phyloP scores from a whole-genome alignment of 2,888 invertebrate genomes.

The Sympetrum striolatum region DNA sequence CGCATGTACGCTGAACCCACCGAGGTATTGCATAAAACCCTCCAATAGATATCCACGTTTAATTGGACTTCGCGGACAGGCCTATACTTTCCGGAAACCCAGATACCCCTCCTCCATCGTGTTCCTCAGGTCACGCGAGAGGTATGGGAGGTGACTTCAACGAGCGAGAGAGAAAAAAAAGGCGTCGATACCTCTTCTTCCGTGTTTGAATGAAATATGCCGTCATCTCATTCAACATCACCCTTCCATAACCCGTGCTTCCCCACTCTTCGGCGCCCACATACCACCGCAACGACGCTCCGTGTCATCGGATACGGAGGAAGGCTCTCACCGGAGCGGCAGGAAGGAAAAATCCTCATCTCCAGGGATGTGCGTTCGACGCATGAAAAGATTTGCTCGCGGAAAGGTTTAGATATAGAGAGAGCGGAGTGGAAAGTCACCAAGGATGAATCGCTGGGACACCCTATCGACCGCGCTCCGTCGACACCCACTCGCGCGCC shows the following conservation, averaged over 20 bases:
- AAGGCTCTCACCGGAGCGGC: background rate
- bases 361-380: background rate
- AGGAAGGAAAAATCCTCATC: background rate
- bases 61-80: background rate
- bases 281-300: background rate
- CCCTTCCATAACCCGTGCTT: background rate
- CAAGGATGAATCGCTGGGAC: background rate
- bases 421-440: background rate
- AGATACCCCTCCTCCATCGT: background rate
- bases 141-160: background rate
- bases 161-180: background rate
- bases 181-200: conserved; percentile 14
- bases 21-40: background rate
- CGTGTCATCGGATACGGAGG: background rate
- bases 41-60: background rate
- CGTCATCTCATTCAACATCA: conserved; percentile 8
- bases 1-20: background rate
- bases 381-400: background rate
- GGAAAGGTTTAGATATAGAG: background rate
- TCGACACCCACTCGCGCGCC: background rate
- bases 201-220: background rate
- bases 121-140: conserved; percentile 15
- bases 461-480: background rate
- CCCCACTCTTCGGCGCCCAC: background rate
- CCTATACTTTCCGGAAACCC: background rate